These are phyloP conservation scores for Diploscapter pachys DNA, from an alignment of 1,140 invertebrate genomes.

Conservation along the genomic window DNA sequence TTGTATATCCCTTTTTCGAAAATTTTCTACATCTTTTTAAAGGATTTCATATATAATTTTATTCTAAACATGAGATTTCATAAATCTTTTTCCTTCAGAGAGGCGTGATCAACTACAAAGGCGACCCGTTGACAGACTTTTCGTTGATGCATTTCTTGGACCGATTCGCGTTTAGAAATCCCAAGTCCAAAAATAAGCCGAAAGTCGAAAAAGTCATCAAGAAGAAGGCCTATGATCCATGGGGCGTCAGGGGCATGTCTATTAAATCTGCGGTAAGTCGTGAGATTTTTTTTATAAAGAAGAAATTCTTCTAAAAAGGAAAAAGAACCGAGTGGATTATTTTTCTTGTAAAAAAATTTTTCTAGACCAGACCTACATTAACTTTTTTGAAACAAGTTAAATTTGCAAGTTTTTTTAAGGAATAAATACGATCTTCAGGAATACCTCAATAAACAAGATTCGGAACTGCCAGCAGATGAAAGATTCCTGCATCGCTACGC, in stretches of 20 bases:
- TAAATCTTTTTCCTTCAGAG: conserved; percentile 45
- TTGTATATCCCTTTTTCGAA: not conserved
- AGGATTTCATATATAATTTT: conserved; percentile 7
- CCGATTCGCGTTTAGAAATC: conserved; percentile 90
- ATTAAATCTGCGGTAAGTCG: conserved; percentile 20
- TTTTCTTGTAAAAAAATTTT: not conserved
- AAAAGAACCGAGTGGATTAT: too few species aligned
- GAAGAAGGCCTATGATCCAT: conserved; percentile 36
- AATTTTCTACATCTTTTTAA: not conserved
- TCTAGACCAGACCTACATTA: not conserved
- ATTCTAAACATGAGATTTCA: not conserved
- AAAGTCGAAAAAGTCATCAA: conserved; percentile 62
- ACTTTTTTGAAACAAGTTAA: conserved; percentile 12
- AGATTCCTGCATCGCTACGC: conserved; percentile 69
- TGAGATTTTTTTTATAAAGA: not conserved
- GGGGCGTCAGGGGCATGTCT: conserved; percentile 19
- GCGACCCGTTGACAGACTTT: conserved; percentile 88
- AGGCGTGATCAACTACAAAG: conserved; percentile 73
- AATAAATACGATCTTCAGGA: conserved; percentile 55
- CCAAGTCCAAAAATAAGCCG: conserved; percentile 66
- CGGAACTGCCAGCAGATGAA: conserved; percentile 77
- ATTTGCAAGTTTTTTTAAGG: conserved; percentile 8
- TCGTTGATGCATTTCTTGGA: conserved; percentile 83
- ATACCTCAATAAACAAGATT: conserved; percentile 70
- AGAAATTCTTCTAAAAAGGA: too few species aligned